Evolutionary conservation across 2,797 vertebrate species (phyloP), one percentile per base, ranked within the genome.

Genomic region (Pristis pectinata): DNA sequence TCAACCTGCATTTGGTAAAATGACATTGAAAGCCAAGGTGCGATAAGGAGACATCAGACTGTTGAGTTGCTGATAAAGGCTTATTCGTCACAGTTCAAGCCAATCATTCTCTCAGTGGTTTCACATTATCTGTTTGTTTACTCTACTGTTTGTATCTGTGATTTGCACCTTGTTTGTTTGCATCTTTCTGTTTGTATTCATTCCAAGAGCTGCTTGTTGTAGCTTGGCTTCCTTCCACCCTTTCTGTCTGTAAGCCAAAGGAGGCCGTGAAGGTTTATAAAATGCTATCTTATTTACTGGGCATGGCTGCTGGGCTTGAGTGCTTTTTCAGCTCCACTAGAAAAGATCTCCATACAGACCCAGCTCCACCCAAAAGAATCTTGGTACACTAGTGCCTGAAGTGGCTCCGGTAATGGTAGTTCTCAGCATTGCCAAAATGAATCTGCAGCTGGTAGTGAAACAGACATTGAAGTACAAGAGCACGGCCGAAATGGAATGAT

Each of bases 121-220:
- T 56, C 92, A 76, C 67, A 74, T 76, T 30, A 94, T 94, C 44
- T 74, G 24, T 53, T 72, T 94, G 92, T 94, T 94, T 56, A 94
- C 44, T 93, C 91, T 37, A 56, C 27, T 53, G 70, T 17, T 34
- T 10, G 70, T 76, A 94, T 94, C 70, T 74, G 70, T 19, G 49
- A 76, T 94, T 94, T 94, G 67, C 92, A 94, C 70, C 30, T 94
- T 94, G 92, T 76, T 76, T 94, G 24, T 53, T 94, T 76, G 44
- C 27, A 94, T 56, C 30, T 17, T 6, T 53, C 44, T 53, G 6
- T 76, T 76, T 72, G 70, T 94, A 17, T 56, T 76, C 70, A 56
- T n/a, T 94, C 70, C 92, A 56, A 94, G 67, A 76, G 11, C 92
- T 94, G 30, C 13, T n/a, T 72, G 41, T n/a, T 94, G 67, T 67